phyloP scores from a whole-genome alignment of 2,797 vertebrate genomes.

The Poeciliopsis gracilis region DNA sequence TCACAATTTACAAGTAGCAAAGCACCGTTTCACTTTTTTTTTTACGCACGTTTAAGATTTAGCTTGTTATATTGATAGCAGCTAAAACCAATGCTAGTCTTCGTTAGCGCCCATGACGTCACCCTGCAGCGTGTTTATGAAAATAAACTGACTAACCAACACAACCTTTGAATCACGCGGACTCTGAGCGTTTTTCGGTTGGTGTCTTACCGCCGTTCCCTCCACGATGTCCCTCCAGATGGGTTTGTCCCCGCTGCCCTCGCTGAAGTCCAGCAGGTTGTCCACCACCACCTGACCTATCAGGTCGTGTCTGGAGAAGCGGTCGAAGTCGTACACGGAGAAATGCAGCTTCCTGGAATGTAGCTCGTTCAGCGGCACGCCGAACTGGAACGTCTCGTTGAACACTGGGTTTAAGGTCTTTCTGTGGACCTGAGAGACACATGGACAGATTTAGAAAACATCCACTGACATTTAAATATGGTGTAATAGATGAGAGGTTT shows the following conservation, averaged over 20 bases:
- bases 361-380: slow-evolving; percentile 90
- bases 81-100: no score
- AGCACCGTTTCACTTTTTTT: no score
- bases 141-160: neutral
- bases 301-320: slow-evolving; percentile 93
- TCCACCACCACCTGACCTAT: slow-evolving; percentile 95
- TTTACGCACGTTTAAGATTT: no score
- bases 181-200: neutral
- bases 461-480: neutral
- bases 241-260: slow-evolving; percentile 88
- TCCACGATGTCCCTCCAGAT: slow-evolving; percentile 94
- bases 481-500: neutral
- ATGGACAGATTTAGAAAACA: neutral
- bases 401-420: slow-evolving; percentile 94
- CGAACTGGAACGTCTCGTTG: slow-evolving; percentile 94
- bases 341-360: slow-evolving; percentile 93
- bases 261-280: slow-evolving; percentile 93
- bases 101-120: no score
- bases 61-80: no score
- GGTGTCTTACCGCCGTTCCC: slow-evolving; percentile 86
- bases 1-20: no score
- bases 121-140: neutral
- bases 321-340: slow-evolving; percentile 94
- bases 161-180: slow-evolving; percentile 22
- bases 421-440: slow-evolving; percentile 83